These are phyloP conservation scores for Gouania willdenowi DNA, from an alignment of 2,797 vertebrate genomes.

Conservation along the genomic window DNA sequence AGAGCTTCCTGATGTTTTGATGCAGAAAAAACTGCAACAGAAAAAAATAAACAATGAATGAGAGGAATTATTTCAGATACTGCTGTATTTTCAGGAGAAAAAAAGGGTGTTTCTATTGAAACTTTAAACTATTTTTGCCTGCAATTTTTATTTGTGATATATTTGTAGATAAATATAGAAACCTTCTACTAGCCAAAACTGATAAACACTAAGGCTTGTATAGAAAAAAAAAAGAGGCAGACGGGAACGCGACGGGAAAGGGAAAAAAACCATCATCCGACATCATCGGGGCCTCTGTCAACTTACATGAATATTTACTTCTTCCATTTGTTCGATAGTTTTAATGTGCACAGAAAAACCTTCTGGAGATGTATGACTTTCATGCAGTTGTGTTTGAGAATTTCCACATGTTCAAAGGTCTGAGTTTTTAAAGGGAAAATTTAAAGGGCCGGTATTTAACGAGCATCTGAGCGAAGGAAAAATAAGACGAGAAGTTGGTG, in stretches of 20 bases:
- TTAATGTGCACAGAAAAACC: slow-evolving; percentile 81
- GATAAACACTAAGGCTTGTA: slow-evolving; percentile 97
- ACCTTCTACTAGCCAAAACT: slow-evolving; percentile 99
- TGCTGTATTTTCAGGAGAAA: slow-evolving; percentile 99
- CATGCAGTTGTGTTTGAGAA: slow-evolving; percentile 75
- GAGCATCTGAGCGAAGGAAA: slow-evolving; percentile 55
- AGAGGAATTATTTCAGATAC: slow-evolving; percentile 96
- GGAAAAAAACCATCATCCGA: no score
- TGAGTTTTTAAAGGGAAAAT: slow-evolving; percentile 41
- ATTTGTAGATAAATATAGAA: slow-evolving; percentile 98
- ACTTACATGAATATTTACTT: slow-evolving; percentile 92
- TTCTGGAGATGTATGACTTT: slow-evolving; percentile 75
- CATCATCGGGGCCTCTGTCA: slow-evolving; percentile 83
- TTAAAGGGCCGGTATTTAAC: slow-evolving; percentile 51
- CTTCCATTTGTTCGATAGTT: slow-evolving; percentile 89
- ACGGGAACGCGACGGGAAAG: slow-evolving; percentile 42
- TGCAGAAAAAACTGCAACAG: slow-evolving; percentile 83
- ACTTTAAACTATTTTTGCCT: slow-evolving; percentile 99
- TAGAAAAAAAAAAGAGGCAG: slow-evolving; percentile 89
- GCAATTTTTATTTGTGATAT: slow-evolving; percentile 99
- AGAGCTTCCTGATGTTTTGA: slow-evolving; percentile 96
- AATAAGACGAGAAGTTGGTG: no score
- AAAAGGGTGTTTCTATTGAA: slow-evolving; percentile 99
- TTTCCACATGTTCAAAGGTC: slow-evolving; percentile 72
- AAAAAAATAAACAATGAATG: slow-evolving; percentile 43